phyloP scores from a whole-genome alignment of 2,888 invertebrate species.

The Lasioglossum morio region DNA sequence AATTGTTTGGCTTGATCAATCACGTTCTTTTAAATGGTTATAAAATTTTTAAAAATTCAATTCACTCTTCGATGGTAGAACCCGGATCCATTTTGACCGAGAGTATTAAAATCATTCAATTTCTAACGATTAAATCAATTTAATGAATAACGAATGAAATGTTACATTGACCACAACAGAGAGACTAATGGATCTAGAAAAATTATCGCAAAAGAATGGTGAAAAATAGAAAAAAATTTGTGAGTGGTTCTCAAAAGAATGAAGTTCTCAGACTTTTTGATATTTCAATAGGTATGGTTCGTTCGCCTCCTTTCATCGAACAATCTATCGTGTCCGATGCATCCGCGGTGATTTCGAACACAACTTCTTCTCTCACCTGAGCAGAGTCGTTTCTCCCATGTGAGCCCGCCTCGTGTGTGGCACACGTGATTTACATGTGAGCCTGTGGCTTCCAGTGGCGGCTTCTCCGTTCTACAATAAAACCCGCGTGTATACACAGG shows the following conservation, averaged over 20 bases:
- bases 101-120: too few relatives aligned
- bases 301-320: slow-evolving; percentile 10
- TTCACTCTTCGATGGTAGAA: too few relatives aligned
- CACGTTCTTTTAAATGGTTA: too few relatives aligned
- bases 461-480: slow-evolving; percentile 50
- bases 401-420: slow-evolving; percentile 69
- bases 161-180: too few relatives aligned
- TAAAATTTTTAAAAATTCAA: too few relatives aligned
- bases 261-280: not conserved
- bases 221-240: not conserved
- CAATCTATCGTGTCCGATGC: slow-evolving; percentile 28
- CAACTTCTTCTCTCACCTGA: slow-evolving; percentile 60
- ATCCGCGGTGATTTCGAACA: slow-evolving; percentile 48
- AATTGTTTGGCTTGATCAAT: too few relatives aligned
- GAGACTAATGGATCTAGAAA: too few relatives aligned
- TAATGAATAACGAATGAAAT: too few relatives aligned
- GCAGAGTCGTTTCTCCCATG: slow-evolving; percentile 23
- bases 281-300: not conserved
- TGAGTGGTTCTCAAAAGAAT: not conserved
- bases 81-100: too few relatives aligned
- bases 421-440: slow-evolving; percentile 73
- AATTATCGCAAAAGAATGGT: too few relatives aligned
- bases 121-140: too few relatives aligned
- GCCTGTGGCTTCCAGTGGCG: slow-evolving; percentile 61
- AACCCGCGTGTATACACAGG: slow-evolving; percentile 31